Evolutionary conservation across 2,888 invertebrate species (phyloP).

Genomic region (Sturmia bella): DNA sequence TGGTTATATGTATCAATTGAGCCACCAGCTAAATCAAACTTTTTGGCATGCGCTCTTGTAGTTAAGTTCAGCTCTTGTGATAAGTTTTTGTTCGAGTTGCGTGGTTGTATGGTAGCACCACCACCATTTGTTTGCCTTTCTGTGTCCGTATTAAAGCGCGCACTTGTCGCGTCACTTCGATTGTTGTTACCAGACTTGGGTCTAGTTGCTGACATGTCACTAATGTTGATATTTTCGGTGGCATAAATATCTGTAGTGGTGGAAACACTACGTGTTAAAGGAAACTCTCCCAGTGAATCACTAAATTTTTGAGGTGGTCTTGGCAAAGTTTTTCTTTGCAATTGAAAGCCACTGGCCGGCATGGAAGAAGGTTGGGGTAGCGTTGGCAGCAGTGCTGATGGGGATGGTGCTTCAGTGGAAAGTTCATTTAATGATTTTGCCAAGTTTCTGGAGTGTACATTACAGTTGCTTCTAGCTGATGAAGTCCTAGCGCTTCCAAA

Average conservation of each 20-base stretch:
- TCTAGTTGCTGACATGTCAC: constrained; percentile 59
- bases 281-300: constrained; percentile 78
- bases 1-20: constrained; percentile 30
- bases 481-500: constrained; percentile 78
- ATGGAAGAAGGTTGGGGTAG: constrained; percentile 71
- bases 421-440: constrained; percentile 81
- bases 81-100: constrained; percentile 51
- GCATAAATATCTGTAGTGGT: constrained; percentile 81
- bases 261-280: constrained; percentile 81
- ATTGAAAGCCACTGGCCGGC: constrained; percentile 55
- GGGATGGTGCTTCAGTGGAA: constrained; percentile 77
- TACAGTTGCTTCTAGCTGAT: constrained; percentile 76
- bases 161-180: constrained; percentile 76
- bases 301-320: constrained; percentile 72
- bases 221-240: constrained; percentile 66
- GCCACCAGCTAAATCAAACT: constrained; percentile 42
- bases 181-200: constrained; percentile 54
- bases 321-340: constrained; percentile 71
- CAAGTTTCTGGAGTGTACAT: constrained; percentile 79
- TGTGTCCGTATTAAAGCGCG: constrained; percentile 65
- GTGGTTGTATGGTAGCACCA: constrained; percentile 30
- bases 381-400: constrained; percentile 70
- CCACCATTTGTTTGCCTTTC: constrained; percentile 57
- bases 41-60: constrained; percentile 31
- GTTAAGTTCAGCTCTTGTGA: constrained; percentile 44